Conservation (phyloP, 1,140 invertebrate species). For the Caenorhabditis tropicalis region DNA sequence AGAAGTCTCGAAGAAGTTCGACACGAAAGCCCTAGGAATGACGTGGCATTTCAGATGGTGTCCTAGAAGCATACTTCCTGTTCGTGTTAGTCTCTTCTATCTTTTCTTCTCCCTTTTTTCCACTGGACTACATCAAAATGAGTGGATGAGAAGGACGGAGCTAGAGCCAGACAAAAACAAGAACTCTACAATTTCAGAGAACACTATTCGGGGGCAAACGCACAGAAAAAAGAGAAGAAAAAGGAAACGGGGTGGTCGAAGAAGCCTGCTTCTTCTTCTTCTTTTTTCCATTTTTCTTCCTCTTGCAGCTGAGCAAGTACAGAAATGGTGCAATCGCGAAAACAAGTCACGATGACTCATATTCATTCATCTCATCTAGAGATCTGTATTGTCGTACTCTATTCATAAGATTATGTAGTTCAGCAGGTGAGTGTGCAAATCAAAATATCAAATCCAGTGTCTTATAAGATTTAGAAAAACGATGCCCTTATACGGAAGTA, state of each 20-base stretch:
- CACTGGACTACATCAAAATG: background rate
- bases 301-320: constrained; percentile 27
- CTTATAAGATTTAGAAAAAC: no score
- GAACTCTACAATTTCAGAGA: constrained; percentile 15
- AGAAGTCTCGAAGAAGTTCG: background rate
- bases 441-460: background rate
- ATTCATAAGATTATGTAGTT: background rate
- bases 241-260: background rate
- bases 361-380: background rate
- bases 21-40: background rate
- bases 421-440: background rate
- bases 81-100: background rate
- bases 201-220: background rate
- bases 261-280: background rate
- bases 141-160: background rate
- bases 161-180: constrained; percentile 9
- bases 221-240: background rate
- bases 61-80: constrained; percentile 3
- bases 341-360: constrained; percentile 7
- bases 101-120: background rate
- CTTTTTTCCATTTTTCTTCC: constrained; percentile 11
- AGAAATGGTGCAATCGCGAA: constrained; percentile 31
- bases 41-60: constrained; percentile 18
- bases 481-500: no score
- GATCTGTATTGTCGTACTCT: background rate